Base-by-base conservation (phyloP, 2,888 invertebrate species). In the Catocala fraxini region DNA sequence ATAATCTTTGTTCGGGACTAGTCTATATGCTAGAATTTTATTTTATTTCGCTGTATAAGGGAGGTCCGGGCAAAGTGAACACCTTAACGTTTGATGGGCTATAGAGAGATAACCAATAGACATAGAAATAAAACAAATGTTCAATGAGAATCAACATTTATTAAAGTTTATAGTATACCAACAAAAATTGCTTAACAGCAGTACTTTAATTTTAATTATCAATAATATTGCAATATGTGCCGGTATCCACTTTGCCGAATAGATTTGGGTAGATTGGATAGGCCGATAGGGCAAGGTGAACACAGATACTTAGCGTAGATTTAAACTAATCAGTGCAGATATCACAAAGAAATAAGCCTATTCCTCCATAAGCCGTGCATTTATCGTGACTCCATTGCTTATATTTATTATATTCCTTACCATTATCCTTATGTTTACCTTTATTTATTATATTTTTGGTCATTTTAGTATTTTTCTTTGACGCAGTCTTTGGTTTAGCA, bases 91-190 rank as follows among this genome's bases (percentile, higher is more conserved):
- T 39, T 39, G 39, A 39, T 39, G 39, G 39, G 39, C 39, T 39
- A 45, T 45, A 45, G 45, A 4, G 11, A 6, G 12, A 45, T 12
- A 45, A 10, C 45, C 45, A n/a, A 45, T 9, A 45, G n/a, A n/a
- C 12, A 45, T 45, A 39, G 39, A 39, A 39, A 39, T 39, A 39
- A 39, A 39, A 39, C 39, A 7, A 47, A 47, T 25, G 13, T 13
- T 47, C 47, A 7, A 47, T 47, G 7, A 13, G 15, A 47, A 47
- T 47, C 15, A 47, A 15, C 15, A 9, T 47, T 47, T 47, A 12
- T 47, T 47, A 47, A 47, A 47, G 47, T 47, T 47, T 47, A 25
- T 47, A 47, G 0, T 47, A 47, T 47, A 47, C 25, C 25, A 47
- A 15, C 25, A 42, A 51, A 35, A n/a, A 13, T 25, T 7, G 52